phyloP scores from a whole-genome alignment of 2,797 vertebrate species.

The Chloroceryle amazona region DNA sequence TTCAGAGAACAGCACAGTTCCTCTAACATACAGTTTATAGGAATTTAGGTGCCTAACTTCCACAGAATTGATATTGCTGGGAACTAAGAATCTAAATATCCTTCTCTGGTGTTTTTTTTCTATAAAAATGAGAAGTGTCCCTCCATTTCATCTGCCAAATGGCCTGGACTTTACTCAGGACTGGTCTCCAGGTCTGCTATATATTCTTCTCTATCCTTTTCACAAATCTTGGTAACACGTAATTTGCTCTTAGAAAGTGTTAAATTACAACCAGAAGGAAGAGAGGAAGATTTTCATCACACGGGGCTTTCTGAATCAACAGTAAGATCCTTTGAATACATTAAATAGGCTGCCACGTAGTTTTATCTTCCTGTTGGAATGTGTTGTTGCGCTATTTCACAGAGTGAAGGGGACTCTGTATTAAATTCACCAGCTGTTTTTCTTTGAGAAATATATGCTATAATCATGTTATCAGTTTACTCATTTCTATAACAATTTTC shows the following conservation, averaged over 20 bases:
- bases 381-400: neutral
- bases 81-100: neutral
- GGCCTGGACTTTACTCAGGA: neutral
- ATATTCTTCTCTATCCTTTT: neutral
- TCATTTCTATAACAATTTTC: neutral
- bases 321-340: neutral
- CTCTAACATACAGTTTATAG: neutral
- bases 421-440: slow-evolving; percentile 7
- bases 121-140: neutral
- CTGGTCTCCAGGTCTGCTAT: neutral
- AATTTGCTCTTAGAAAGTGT: neutral
- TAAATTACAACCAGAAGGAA: neutral
- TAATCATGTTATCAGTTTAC: neutral
- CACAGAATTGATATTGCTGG: neutral
- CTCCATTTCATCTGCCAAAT: neutral
- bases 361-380: neutral
- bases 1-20: neutral
- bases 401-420: neutral
- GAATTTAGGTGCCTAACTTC: neutral
- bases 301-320: neutral
- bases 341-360: neutral
- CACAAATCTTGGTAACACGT: neutral
- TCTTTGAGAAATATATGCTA: neutral
- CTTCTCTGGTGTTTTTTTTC: too few species aligned
- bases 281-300: neutral